phyloP scores from a whole-genome alignment of 2,888 invertebrate genomes.

The Sminthurides aquaticus region DNA sequence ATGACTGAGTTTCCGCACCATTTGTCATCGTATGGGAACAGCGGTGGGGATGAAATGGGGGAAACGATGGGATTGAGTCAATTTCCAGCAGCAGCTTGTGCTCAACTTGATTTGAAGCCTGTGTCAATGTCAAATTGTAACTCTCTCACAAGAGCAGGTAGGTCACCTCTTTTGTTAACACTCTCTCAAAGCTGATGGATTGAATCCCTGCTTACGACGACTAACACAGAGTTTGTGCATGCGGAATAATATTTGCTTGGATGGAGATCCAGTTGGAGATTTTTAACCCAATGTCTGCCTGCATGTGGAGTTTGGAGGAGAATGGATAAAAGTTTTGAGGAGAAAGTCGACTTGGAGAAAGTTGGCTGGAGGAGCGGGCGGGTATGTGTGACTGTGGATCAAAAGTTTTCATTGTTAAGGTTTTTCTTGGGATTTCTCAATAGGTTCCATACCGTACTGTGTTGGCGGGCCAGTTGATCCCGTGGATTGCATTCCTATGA shows the following conservation, averaged over 20 bases:
- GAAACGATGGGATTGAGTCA: constrained; percentile 40
- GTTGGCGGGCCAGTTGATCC: constrained; percentile 29
- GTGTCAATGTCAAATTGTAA: constrained; percentile 30
- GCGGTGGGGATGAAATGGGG: constrained; percentile 25
- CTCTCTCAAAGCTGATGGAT: background rate
- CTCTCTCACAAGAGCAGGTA: constrained; percentile 36
- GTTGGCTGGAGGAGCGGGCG: too few species aligned
- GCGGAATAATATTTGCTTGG: too few species aligned
- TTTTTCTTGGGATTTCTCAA: background rate
- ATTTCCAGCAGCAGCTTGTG: constrained; percentile 33
- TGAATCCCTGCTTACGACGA: too few species aligned
- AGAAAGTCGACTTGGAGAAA: too few species aligned
- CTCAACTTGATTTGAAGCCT: constrained; percentile 26
- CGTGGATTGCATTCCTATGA: constrained; percentile 16
- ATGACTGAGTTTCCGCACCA: constrained; percentile 35
- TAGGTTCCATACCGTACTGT: constrained; percentile 37
- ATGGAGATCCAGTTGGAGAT: too few species aligned
- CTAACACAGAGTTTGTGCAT: too few species aligned
- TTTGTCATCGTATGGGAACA: constrained; percentile 27
- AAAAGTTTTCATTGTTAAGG: background rate
- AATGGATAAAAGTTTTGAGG: too few species aligned
- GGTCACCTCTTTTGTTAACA: constrained; percentile 21
- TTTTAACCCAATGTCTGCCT: too few species aligned
- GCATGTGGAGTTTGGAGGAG: too few species aligned
- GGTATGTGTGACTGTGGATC: background rate